Evolutionary conservation across 2,113 vertebrate species (phyloP).

Genomic region (Rana temporaria): DNA sequence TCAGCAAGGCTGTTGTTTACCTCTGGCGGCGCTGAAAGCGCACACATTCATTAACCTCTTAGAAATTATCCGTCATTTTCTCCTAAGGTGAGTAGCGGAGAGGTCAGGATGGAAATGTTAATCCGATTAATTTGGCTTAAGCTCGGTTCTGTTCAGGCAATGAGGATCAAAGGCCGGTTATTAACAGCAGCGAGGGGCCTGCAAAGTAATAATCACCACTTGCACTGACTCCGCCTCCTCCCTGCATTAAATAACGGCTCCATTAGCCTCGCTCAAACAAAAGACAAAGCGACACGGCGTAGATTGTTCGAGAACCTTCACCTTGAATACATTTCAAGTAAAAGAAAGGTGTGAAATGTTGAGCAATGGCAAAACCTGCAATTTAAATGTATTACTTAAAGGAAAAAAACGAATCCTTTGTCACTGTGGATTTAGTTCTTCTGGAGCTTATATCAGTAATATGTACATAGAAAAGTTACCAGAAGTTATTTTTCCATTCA

Average conservation of each 20-base stretch:
- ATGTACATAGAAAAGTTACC: no score
- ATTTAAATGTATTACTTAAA: no score
- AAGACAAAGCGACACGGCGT: background rate
- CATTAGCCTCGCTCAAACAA: background rate
- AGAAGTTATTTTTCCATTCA: no score
- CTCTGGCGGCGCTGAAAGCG: background rate
- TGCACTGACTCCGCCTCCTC: background rate
- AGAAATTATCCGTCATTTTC: slow-evolving; percentile 1
- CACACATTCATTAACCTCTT: slow-evolving; percentile 1
- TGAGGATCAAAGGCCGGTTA: background rate
- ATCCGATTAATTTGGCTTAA: slow-evolving; percentile 24
- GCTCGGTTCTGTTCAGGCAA: background rate
- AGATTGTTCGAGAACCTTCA: background rate
- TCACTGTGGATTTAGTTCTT: no score
- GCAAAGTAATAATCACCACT: background rate
- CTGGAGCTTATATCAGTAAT: no score
- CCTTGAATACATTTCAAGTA: background rate
- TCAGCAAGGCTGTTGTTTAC: background rate
- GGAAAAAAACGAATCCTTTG: no score
- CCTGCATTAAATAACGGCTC: background rate
- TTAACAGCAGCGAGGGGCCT: background rate
- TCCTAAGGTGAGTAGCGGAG: background rate
- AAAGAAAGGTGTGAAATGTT: background rate
- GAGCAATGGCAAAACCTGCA: background rate
- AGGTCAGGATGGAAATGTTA: background rate